Evolutionary conservation across 2,797 vertebrate species (phyloP).

Genomic region (Buphagus erythrorhynchus): DNA sequence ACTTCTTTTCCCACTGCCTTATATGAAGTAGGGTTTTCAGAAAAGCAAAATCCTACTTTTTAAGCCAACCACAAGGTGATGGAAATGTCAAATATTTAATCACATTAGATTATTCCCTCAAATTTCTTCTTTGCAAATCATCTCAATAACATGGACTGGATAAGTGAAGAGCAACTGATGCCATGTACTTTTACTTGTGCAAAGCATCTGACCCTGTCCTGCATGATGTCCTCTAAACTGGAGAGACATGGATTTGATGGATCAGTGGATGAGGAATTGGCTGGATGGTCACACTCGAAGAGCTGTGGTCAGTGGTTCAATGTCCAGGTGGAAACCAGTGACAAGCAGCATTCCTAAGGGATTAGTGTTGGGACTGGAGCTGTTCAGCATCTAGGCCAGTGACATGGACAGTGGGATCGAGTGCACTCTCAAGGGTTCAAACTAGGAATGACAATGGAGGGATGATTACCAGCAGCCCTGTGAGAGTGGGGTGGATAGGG

Average conservation of each 20-base stretch:
- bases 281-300: neutral
- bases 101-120: neutral
- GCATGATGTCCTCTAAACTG: neutral
- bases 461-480: neutral
- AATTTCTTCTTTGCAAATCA: neutral
- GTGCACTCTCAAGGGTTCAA: neutral
- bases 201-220: neutral
- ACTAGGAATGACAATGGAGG: neutral
- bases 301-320: neutral
- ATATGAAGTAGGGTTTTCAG: neutral
- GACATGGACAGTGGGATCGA: rapidly evolving
- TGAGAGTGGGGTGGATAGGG: neutral
- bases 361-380: rapidly evolving
- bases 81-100: neutral
- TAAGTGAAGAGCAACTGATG: neutral
- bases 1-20: neutral
- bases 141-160: neutral
- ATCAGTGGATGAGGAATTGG: neutral
- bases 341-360: neutral
- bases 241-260: neutral
- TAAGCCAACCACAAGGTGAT: neutral
- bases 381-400: neutral
- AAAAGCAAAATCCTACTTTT: neutral
- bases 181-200: neutral
- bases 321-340: neutral